A percentile compares a stretch with the other conserved stretches of the same genome.
phyloP scores from a whole-genome alignment of 2,113 vertebrate genomes.

The Anser brachyrhynchus region DNA sequence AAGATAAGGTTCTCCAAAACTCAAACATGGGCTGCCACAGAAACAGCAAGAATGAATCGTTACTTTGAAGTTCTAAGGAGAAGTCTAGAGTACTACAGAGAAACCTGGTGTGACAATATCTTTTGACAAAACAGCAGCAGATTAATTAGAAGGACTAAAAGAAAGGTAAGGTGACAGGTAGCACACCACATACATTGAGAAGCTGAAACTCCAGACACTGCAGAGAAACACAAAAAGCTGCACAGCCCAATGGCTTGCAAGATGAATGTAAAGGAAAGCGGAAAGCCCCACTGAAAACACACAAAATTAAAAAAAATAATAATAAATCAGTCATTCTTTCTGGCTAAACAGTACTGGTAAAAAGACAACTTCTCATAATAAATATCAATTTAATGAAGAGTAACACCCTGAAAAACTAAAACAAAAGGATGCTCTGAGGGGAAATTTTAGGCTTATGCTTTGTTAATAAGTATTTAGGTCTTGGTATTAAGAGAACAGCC shows the following conservation, averaged over 20 bases:
- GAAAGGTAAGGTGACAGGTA: background rate
- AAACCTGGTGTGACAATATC: background rate
- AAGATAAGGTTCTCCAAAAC: background rate
- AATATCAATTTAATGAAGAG: background rate
- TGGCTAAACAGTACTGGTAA: background rate
- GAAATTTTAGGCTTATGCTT: background rate
- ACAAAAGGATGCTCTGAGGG: background rate
- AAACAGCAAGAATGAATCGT: background rate
- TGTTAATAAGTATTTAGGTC: background rate
- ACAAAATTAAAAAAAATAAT: background rate
- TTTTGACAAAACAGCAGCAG: background rate
- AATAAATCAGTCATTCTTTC: no score
- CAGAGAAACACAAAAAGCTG: background rate
- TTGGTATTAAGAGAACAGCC: background rate
- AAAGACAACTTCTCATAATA: background rate
- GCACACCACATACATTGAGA: background rate
- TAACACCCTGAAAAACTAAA: background rate
- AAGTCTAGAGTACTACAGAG: background rate
- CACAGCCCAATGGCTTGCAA: background rate
- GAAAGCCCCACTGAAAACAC: background rate
- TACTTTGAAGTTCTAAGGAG: background rate
- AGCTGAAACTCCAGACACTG: background rate
- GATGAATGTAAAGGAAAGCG: fast-evolving
- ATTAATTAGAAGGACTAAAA: background rate
- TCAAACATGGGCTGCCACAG: background rate